Evolutionary conservation across 2,888 invertebrate species (phyloP).

Genomic region (Sinhomidia bicolor): DNA sequence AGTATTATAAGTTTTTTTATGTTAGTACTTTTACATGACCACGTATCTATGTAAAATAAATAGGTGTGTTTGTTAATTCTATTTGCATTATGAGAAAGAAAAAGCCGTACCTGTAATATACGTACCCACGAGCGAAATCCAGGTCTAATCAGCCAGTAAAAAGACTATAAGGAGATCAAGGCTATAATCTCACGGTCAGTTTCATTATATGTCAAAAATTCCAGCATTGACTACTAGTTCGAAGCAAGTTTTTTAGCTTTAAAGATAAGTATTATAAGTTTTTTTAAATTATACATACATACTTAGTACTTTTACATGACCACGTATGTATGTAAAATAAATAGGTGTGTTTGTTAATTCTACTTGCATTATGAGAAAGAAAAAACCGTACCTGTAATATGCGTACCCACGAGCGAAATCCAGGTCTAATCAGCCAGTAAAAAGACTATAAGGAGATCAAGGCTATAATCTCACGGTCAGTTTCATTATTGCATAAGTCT

Average conservation of each 20-base stretch:
- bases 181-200: slow-evolving; percentile 24
- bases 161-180: background rate
- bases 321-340: too few species aligned
- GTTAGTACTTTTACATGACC: too few species aligned
- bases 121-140: background rate
- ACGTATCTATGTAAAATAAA: too few species aligned
- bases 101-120: background rate
- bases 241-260: too few species aligned
- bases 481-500: slow-evolving; percentile 19
- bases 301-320: too few species aligned
- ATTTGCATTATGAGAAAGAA: background rate
- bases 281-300: too few species aligned
- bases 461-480: slow-evolving; percentile 27
- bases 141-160: background rate
- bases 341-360: too few species aligned
- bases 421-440: background rate
- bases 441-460: background rate
- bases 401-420: background rate
- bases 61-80: too few species aligned
- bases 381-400: background rate
- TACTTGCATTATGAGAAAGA: background rate
- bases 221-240: too few species aligned
- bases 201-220: too few species aligned
- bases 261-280: too few species aligned
- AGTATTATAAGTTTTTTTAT: too few species aligned